Conservation (phyloP, 2,113 vertebrate genomes). For the Gnathonemus echidnorhynchus region DNA sequence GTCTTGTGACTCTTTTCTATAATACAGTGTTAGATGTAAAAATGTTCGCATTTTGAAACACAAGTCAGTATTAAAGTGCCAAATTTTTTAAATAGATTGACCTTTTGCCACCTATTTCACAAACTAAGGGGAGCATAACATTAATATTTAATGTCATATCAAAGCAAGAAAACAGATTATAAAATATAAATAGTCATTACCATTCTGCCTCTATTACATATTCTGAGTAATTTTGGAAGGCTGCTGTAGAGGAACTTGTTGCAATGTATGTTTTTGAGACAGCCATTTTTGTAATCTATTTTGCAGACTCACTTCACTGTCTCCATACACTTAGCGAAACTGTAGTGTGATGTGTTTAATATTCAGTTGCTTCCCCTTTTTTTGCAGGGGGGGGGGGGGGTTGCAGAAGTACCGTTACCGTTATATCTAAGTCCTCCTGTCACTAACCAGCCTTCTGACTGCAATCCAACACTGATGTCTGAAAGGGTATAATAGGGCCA, state of each 20-base stretch:
- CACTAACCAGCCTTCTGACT: neutral
- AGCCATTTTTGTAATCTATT: neutral
- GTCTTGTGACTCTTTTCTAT: neutral
- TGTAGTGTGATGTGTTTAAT: neutral
- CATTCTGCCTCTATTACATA: neutral
- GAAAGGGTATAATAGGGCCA: slow-evolving; percentile 6
- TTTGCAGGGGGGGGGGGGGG: neutral
- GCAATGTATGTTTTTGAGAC: neutral
- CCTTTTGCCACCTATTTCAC: neutral
- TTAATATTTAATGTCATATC: neutral
- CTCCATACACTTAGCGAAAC: neutral
- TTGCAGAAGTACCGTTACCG: neutral
- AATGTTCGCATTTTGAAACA: neutral
- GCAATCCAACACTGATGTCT: neutral
- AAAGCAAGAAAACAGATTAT: neutral
- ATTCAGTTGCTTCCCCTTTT: neutral
- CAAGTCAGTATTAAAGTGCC: neutral
- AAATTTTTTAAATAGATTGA: neutral
- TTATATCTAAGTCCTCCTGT: neutral
- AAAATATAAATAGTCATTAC: neutral
- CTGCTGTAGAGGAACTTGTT: neutral
- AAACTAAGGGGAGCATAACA: neutral
- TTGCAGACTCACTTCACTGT: neutral
- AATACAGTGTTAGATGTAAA: neutral
- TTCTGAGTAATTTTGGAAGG: neutral